These are phyloP conservation scores for Psephotus haematonotus DNA, from an alignment of 2,113 vertebrate genomes.

Conservation along the genomic window DNA sequence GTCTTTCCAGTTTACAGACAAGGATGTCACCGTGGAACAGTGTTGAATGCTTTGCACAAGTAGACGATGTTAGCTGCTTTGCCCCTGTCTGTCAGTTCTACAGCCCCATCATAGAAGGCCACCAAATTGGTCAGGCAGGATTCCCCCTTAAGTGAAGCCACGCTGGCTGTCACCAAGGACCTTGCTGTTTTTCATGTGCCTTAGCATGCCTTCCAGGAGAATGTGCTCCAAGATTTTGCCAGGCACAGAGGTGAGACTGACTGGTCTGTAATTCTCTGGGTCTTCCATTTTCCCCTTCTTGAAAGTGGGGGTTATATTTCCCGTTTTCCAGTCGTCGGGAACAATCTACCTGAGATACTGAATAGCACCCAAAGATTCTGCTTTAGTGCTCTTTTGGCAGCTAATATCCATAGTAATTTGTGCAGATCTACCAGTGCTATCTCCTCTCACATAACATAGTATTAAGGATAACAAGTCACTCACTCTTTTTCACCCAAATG, in stretches of 20 bases:
- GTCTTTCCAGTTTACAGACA: background rate
- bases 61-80: background rate
- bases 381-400: background rate
- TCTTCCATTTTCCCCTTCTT: too few species aligned
- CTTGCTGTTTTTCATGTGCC: too few species aligned
- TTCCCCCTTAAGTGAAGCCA: background rate
- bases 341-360: background rate
- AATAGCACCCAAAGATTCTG: background rate
- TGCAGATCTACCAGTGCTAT: background rate
- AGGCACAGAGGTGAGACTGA: too few species aligned
- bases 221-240: too few species aligned
- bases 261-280: too few species aligned
- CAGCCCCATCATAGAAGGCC: background rate
- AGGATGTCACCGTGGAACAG: background rate
- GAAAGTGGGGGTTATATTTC: too few species aligned
- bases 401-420: background rate
- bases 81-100: too few species aligned
- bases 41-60: background rate
- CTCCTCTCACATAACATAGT: background rate
- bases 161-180: background rate
- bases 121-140: background rate
- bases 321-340: too few species aligned
- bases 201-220: too few species aligned
- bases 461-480: background rate
- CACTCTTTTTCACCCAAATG: background rate